Evolutionary conservation across 2,797 vertebrate species (phyloP).

Genomic region (Scolopax rusticola): DNA sequence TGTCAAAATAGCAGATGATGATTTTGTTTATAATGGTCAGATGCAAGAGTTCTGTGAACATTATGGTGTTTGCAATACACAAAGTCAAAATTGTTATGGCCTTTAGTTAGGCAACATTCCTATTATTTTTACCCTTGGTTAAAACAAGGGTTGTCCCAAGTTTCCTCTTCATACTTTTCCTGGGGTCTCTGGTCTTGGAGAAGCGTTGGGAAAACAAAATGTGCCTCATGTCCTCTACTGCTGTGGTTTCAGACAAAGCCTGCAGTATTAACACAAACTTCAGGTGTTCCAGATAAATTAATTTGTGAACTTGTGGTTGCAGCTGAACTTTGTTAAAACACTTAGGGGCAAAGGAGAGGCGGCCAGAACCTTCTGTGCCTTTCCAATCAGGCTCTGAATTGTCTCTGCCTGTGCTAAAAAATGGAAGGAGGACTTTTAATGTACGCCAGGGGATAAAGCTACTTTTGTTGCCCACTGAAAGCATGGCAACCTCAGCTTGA

Average conservation of each 20-base stretch:
- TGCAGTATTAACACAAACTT: accelerated
- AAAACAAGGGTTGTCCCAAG: not conserved
- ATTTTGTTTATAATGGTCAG: conserved; percentile 5
- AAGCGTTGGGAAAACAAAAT: not conserved
- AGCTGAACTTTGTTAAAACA: not conserved
- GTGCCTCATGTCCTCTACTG: not conserved
- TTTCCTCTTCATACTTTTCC: not conserved
- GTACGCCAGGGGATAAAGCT: not conserved
- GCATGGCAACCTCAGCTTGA: not conserved
- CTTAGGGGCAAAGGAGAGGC: not conserved
- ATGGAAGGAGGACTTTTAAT: not conserved
- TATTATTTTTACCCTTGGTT: not conserved
- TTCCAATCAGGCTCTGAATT: not conserved
- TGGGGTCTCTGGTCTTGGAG: not conserved
- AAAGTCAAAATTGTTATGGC: not conserved
- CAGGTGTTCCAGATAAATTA: not conserved
- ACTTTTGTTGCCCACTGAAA: not conserved
- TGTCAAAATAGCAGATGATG: conserved; percentile 22
- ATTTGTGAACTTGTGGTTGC: not conserved
- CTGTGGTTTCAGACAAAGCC: not conserved
- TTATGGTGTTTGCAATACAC: not conserved
- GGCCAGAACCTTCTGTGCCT: not conserved
- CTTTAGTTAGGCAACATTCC: not conserved
- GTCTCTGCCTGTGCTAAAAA: not conserved
- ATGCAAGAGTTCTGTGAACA: not conserved